Base-by-base conservation (phyloP, 2,797 vertebrate genomes). In the Centropyge bicolor region DNA sequence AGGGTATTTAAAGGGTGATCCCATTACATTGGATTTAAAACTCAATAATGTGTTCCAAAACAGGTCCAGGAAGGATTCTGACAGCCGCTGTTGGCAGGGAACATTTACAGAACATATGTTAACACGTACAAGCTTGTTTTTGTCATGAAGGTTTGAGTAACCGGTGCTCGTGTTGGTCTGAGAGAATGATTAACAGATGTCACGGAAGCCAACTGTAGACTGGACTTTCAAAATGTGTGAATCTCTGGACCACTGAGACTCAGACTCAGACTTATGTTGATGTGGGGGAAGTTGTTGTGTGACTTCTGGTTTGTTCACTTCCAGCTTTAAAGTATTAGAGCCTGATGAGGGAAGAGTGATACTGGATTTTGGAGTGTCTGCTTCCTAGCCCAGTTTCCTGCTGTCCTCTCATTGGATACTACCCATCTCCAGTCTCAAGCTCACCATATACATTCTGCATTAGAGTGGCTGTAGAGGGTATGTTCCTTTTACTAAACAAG, bases 1-100 rank as follows among this genome's bases (percentile, higher is more conserved):
- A 85, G 81, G 88, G 87, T 89, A 90, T 91, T 93, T 90, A 90
- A 84, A 85, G 83, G 52, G 77, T 87, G 83, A 93, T 94, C 92
- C 86, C 69, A 91, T 93, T 93, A 91, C 4, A 73, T 17, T 83
- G 90, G 91, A 93, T 90, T 90, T 85, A 81, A 88, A 87, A 74
- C 83, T 80, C 56, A 54, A 65, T 49, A 85, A 83, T 80, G 88
- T 85, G 86, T 75, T 84, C 84, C 77, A 81, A 87, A 90, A 86
- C 79, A 90, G 76, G 63, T 78, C 75, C 72, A 86, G 79, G 80
- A 92, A 88, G 83, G 85, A 89, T 89, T 90, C 71, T 80, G 84
- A 88, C 84, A 86, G 81, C 69, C 52, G 74, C 62, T 70, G 63
- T 46, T 77, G 76, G 69, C 62, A 76, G 61, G 81, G 74, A 81